These are phyloP conservation scores for Doryteuthis pealeii DNA, from an alignment of 1,140 invertebrate genomes.

Conservation along the genomic window DNA sequence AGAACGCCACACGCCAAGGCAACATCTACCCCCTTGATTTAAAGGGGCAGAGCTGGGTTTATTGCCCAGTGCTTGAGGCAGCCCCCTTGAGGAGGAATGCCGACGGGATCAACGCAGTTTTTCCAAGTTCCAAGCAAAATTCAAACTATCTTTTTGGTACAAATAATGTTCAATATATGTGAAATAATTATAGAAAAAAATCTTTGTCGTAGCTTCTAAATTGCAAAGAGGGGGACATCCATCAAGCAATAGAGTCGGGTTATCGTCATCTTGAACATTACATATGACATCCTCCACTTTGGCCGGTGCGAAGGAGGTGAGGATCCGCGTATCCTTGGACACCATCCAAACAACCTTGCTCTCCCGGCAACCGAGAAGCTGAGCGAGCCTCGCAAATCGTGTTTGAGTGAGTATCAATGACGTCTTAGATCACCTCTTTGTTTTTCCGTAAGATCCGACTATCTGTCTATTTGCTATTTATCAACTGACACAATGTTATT, in stretches of 20 bases:
- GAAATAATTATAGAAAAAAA: too few species aligned
- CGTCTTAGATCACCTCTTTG: background rate
- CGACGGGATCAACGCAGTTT: too few species aligned
- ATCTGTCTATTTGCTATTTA: too few species aligned
- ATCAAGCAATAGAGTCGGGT: background rate
- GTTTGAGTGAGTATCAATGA: background rate
- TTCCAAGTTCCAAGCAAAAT: too few species aligned
- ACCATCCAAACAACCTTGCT: background rate
- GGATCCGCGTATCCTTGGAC: background rate
- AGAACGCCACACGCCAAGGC: too few species aligned
- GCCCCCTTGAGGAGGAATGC: too few species aligned
- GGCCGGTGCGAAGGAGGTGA: background rate
- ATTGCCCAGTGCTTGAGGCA: too few species aligned
- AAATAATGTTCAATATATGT: too few species aligned
- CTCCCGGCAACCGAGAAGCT: background rate
- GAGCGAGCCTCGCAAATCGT: background rate
- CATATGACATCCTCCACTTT: background rate
- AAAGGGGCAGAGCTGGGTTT: too few species aligned
- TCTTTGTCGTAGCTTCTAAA: background rate
- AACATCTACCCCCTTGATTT: too few species aligned
- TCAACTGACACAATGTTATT: too few species aligned
- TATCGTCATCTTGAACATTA: background rate
- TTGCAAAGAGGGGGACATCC: background rate
- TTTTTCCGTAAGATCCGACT: background rate
- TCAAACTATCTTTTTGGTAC: too few species aligned